Evolutionary conservation across 2,888 invertebrate species (phyloP).

Genomic region (Azorinus chamasolen): DNA sequence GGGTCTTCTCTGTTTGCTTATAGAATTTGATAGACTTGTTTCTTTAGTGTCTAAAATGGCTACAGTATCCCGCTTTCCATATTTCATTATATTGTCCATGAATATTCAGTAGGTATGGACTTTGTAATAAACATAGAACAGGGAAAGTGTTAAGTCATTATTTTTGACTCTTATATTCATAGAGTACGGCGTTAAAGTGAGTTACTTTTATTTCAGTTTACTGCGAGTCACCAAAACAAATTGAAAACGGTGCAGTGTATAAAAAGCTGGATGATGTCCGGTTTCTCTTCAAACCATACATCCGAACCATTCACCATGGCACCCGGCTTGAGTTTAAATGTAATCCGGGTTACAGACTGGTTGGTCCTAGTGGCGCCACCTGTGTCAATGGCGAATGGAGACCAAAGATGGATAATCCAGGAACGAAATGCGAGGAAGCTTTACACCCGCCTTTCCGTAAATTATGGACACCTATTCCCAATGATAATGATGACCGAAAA

Average conservation of each 20-base stretch:
- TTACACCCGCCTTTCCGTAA: constrained; percentile 90
- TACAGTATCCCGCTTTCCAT: too few species aligned
- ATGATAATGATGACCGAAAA: constrained; percentile 2
- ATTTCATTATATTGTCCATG: too few species aligned
- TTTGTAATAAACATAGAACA: too few species aligned
- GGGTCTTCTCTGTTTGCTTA: too few species aligned
- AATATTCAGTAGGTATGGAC: too few species aligned
- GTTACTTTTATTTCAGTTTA: constrained; percentile 57
- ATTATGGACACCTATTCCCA: constrained; percentile 72
- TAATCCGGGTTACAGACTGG: constrained; percentile 95
- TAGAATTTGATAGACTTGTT: too few species aligned
- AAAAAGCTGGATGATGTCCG: constrained; percentile 90
- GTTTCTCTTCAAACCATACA: constrained; percentile 97
- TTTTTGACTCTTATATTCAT: too few species aligned
- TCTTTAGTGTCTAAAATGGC: too few species aligned
- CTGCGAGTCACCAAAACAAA: constrained; percentile 56
- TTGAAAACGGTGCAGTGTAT: constrained; percentile 89
- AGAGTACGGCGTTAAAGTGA: too few species aligned
- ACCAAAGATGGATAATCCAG: constrained; percentile 89
- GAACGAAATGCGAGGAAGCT: constrained; percentile 93
- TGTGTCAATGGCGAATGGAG: constrained; percentile 98
- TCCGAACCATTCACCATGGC: constrained; percentile 87
- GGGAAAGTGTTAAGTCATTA: too few species aligned
- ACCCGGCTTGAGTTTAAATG: constrained; percentile 94
- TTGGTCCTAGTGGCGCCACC: constrained; percentile 95